phyloP scores from a whole-genome alignment of 1,140 invertebrate genomes.

The Lucilia sericata region DNA sequence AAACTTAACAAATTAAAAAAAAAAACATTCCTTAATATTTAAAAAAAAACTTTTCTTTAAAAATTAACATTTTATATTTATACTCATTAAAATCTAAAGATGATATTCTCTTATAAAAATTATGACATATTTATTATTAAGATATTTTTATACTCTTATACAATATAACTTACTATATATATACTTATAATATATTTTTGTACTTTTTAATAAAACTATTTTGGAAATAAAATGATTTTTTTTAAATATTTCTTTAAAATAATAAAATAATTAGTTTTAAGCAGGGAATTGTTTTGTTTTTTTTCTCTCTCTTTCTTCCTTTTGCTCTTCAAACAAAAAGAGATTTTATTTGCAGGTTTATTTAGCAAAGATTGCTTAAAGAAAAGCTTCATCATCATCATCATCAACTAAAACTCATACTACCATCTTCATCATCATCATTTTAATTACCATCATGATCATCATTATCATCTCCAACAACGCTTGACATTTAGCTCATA shows the following conservation, averaged over 20 bases:
- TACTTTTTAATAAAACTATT: constrained; percentile 45
- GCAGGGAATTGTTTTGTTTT: neutral
- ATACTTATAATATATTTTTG: constrained; percentile 45
- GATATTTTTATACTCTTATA: neutral
- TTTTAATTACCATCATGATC: constrained; percentile 46
- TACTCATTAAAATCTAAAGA: neutral
- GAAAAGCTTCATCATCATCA: neutral
- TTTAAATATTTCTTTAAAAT: neutral
- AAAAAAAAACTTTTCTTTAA: neutral
- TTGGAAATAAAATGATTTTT: constrained; percentile 13
- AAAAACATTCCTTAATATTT: no score
- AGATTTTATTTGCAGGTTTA: neutral
- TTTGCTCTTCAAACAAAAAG: neutral
- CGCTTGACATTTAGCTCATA: neutral
- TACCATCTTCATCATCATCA: constrained; percentile 52
- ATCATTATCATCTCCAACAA: neutral
- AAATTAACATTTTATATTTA: neutral
- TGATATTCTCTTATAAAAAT: neutral
- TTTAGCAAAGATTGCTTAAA: constrained; percentile 25
- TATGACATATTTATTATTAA: neutral
- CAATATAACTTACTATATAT: neutral
- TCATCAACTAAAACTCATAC: neutral
- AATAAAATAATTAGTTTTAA: neutral
- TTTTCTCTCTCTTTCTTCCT: constrained; percentile 16
- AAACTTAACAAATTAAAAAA: no score